Evolutionary conservation across 2,888 invertebrate species (phyloP).

Genomic region (Drosophila nigricruria): DNA sequence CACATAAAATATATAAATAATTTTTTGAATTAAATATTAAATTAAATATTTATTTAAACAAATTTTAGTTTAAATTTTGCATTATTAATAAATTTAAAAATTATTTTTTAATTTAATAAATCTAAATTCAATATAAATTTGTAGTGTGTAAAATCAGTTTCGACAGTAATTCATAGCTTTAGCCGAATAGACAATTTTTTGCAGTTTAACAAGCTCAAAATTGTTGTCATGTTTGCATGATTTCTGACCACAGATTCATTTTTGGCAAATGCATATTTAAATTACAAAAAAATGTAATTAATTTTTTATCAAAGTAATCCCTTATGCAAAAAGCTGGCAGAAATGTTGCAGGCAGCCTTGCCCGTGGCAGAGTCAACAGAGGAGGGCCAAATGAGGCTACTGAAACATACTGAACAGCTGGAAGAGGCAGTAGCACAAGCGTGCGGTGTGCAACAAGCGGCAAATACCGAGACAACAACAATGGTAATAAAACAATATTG

Average conservation of each 20-base stretch:
- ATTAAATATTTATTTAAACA: no score
- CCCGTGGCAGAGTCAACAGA: conserved; percentile 12
- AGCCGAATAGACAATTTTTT: not conserved
- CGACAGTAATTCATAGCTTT: no score
- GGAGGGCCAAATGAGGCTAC: not conserved
- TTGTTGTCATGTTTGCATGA: conserved; percentile 1
- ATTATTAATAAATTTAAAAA: no score
- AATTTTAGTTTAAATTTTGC: no score
- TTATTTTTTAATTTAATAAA: no score
- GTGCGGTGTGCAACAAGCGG: conserved; percentile 30
- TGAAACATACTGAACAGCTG: not conserved
- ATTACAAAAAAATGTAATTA: conserved; percentile 10
- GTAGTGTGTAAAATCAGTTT: no score
- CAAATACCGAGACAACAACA: conserved; percentile 23
- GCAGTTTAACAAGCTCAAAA: not conserved
- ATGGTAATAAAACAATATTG: conserved; percentile 34
- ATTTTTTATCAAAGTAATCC: conserved; percentile 16
- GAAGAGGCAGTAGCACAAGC: not conserved
- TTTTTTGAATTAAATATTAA: no score
- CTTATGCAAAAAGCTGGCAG: not conserved
- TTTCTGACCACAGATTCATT: conserved; percentile 2
- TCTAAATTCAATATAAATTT: no score
- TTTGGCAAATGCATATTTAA: conserved; percentile 12
- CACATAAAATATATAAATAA: no score
- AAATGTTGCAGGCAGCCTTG: conserved; percentile 3